Conservation (phyloP, 2,888 invertebrate genomes). For the Hypena proboscidalis region DNA sequence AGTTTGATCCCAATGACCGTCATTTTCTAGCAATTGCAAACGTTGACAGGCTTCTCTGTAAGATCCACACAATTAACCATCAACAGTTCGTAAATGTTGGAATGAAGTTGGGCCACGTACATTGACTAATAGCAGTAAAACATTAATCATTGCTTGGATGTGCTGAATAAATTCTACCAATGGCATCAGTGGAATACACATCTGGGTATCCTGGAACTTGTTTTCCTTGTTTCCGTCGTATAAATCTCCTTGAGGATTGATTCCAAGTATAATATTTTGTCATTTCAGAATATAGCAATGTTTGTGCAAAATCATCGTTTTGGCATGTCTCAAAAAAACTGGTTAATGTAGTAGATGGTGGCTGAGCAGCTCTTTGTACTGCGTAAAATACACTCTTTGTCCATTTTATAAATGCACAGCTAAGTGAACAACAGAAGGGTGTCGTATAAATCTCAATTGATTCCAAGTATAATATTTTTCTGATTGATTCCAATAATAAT, state of each 20-base stretch:
- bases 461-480: too few species aligned
- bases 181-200: conserved; percentile 49
- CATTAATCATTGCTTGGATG: conserved; percentile 52
- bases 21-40: too few species aligned
- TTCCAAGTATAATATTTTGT: conserved; percentile 20
- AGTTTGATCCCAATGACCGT: too few species aligned
- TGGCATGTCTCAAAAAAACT: conserved; percentile 34
- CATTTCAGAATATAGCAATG: conserved; percentile 21
- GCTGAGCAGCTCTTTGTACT: conserved; percentile 6
- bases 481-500: too few species aligned
- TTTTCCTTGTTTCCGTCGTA: conserved; percentile 45
- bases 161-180: conserved; percentile 55
- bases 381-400: conserved; percentile 25
- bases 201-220: conserved; percentile 37
- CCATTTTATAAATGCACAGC: too few species aligned
- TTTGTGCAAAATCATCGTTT: conserved; percentile 36
- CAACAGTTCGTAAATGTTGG: too few species aligned
- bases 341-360: conserved; percentile 23
- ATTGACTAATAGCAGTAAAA: conserved; percentile 53
- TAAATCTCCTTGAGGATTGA: conserved; percentile 42
- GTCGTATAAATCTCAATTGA: too few species aligned
- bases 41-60: too few species aligned
- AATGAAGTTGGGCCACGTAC: conserved; percentile 38
- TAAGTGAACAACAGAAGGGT: too few species aligned
- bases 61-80: too few species aligned